Evolutionary conservation across 2,797 vertebrate species (phyloP).

Genomic region (Thalassophryne amazonica): DNA sequence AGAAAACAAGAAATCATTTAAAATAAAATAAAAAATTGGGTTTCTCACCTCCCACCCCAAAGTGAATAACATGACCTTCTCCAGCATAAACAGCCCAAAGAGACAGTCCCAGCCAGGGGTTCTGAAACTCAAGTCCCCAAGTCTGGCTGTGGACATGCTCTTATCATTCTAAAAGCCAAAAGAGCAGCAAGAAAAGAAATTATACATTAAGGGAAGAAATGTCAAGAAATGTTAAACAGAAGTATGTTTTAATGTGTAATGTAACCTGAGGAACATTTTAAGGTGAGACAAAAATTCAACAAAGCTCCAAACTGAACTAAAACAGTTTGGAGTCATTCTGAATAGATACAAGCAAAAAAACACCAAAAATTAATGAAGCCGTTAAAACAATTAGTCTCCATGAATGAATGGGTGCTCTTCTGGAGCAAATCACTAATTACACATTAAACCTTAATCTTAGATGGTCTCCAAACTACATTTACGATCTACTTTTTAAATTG

Average conservation of each 20-base stretch:
- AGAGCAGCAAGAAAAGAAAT: too few species aligned
- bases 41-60: conserved; percentile 29
- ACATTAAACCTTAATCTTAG: not conserved
- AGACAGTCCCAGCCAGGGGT: conserved; percentile 23
- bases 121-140: conserved; percentile 39
- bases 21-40: not conserved
- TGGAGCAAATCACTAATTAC: not conserved
- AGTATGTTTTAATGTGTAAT: too few species aligned
- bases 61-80: conserved; percentile 34
- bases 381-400: not conserved
- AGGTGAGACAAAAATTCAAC: too few species aligned
- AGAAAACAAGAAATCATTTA: not conserved
- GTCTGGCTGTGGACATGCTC: conserved; percentile 25
- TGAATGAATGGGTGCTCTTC: not conserved
- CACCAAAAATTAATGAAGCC: not conserved
- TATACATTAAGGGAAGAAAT: too few species aligned
- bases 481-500: not conserved
- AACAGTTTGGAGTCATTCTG: too few species aligned
- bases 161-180: conserved; percentile 14
- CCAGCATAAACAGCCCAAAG: conserved; percentile 40
- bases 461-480: not conserved
- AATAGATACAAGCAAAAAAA: not conserved
- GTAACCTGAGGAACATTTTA: too few species aligned
- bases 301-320: too few species aligned
- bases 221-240: too few species aligned